Evolutionary conservation across 2,797 vertebrate species (phyloP), one percentile per base, ranked within the genome.

Genomic region (Kryptolebias ocellatus): DNA sequence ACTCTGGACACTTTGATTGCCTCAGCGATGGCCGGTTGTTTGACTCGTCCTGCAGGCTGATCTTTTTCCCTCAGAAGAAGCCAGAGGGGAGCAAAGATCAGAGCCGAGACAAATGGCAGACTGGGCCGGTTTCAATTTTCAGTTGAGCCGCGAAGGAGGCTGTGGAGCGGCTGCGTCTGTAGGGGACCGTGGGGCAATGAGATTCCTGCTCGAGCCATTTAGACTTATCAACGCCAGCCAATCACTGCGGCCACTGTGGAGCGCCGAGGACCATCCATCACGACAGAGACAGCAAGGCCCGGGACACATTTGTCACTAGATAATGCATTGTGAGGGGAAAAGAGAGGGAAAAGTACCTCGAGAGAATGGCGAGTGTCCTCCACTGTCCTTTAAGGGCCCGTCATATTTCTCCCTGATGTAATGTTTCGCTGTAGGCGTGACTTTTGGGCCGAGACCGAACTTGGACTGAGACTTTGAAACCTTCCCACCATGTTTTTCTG

Each of bases 231-330:
- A 83, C 61, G 46, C 60, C 29, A 78, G 85, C 84, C 88, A 85
- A 87, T 88, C 79, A 74, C 64, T 1, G 42, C 52, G 45, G 78
- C 81, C 75, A 44, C 66, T 74, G 61, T 59, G 76, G 83, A 83
- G 72, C 24, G 1, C 60, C 3, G 27, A 65, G 79, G 50, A 67
- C 78, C 79, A 92, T 92, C 81, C 87, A 90, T 92, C 89, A 90
- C 15, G 4, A 59, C 42, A 1, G 47, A 71, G 67, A 68, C 78
- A 85, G 71, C 70, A 56, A 58, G 52, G 57, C 71, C 76, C 28
- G 31, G 74, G 79, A 85, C 29, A 17, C 66, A 67, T 74, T 83
- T 79, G 79, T 84, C 85, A 83, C 74, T 11, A 69, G 84, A 84
- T 89, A 86, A 90, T 84, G 64, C 72, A 81, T 73, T 70, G 72